A percentile compares a stretch with the other conserved stretches of the same genome.
Conservation (phyloP, 2,888 invertebrate genomes). For the Acanthosepion lycidas region DNA sequence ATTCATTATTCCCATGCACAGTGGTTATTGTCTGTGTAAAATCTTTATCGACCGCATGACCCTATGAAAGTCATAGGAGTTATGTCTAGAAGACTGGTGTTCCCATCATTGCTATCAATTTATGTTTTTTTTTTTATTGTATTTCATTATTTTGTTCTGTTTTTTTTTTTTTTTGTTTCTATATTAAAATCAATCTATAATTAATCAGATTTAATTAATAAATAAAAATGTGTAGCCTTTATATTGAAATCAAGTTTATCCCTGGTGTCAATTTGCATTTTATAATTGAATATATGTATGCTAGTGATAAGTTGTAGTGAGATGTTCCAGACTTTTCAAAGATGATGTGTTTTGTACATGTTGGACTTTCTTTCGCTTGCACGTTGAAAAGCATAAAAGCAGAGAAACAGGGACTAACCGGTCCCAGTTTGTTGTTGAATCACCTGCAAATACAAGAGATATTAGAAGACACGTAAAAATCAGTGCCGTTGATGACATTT, state of each 20-base stretch:
- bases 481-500: conserved; percentile 51
- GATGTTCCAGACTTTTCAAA: background rate
- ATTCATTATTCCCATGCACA: background rate
- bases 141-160: no score
- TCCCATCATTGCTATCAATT: background rate
- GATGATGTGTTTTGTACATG: background rate
- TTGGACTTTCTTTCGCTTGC: background rate
- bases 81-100: background rate
- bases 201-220: background rate
- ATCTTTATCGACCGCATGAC: background rate
- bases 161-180: background rate
- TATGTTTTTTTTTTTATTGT: background rate
- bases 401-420: background rate
- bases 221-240: background rate
- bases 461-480: conserved; percentile 39
- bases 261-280: background rate
- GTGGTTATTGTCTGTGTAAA: background rate
- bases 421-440: background rate
- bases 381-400: background rate
- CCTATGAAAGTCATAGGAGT: no score
- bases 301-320: background rate
- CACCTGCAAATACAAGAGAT: background rate
- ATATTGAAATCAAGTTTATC: background rate
- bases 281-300: background rate
- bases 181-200: background rate